A percentile compares a stretch with the other conserved stretches of the same genome.
phyloP scores from a whole-genome alignment of 1,140 invertebrate genomes.

The Dysdera silvatica region DNA sequence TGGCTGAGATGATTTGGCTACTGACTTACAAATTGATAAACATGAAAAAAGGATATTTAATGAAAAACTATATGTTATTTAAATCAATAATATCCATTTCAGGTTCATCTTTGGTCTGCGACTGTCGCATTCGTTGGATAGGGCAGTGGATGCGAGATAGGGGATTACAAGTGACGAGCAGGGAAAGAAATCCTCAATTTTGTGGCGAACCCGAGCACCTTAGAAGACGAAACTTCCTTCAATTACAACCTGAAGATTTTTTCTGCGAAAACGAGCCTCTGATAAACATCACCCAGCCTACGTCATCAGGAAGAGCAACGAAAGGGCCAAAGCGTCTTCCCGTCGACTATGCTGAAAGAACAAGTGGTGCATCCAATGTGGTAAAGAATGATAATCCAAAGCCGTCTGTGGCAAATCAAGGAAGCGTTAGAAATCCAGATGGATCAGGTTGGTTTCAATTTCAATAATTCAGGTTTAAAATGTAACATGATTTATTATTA shows the following conservation, averaged over 20 bases:
- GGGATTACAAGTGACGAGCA: constrained; percentile 73
- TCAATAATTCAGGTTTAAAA: no score
- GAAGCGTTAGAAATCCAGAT: no score
- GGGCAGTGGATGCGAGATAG: constrained; percentile 77
- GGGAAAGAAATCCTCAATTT: constrained; percentile 88
- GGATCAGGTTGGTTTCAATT: no score
- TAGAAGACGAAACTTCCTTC: constrained; percentile 72
- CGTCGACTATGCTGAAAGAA: background rate
- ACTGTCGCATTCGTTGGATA: constrained; percentile 79
- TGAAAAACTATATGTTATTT: no score
- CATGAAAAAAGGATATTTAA: no score
- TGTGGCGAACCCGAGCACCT: constrained; percentile 72
- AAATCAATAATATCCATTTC: constrained; percentile 1
- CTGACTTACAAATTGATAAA: no score
- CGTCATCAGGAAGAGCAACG: constrained; percentile 23
- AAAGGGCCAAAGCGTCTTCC: constrained; percentile 11
- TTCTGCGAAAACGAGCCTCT: constrained; percentile 32
- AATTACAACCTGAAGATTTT: constrained; percentile 59
- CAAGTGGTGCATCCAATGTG: background rate
- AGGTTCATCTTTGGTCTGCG: constrained; percentile 76
- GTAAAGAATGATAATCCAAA: no score
- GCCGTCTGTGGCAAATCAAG: no score
- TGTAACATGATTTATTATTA: no score
- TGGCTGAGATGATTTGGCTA: no score
- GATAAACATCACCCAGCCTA: constrained; percentile 5